Percentiles rank a stretch among this genome's conserved stretches.
Evolutionary conservation across 2,797 vertebrate genomes (phyloP).

Genomic region (Hapalemur alaotrensis): DNA sequence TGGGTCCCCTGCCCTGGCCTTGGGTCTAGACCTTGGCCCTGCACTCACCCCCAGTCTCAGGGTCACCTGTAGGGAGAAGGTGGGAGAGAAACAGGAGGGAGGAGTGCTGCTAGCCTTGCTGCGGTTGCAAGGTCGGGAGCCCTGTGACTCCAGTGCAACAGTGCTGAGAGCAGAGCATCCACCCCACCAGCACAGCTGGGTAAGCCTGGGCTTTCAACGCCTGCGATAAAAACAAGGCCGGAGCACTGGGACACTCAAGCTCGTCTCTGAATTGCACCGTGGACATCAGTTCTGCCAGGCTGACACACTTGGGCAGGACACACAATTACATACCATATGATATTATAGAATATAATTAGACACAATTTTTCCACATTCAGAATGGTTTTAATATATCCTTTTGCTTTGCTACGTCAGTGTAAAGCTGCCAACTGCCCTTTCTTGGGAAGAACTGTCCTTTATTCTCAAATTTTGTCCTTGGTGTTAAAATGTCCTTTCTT

Average conservation of each 20-base stretch:
- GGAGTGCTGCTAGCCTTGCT: not conserved
- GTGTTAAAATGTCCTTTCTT: slow-evolving; percentile 71
- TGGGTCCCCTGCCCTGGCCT: not conserved
- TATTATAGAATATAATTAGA: not conserved
- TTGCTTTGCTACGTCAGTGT: slow-evolving; percentile 2
- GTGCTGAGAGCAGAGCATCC: not conserved
- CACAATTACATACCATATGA: not conserved
- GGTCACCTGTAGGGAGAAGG: not conserved
- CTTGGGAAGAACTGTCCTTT: slow-evolving; percentile 70
- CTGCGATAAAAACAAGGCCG: not conserved
- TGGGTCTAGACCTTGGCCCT: not conserved
- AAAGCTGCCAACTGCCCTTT: slow-evolving; percentile 70
- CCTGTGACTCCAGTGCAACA: not conserved
- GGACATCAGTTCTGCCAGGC: not conserved
- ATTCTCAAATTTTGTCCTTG: slow-evolving; percentile 70
- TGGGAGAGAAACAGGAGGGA: not conserved
- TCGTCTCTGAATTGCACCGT: not conserved
- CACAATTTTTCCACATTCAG: slow-evolving; percentile 27
- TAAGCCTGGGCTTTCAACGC: not conserved
- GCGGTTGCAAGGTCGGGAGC: not conserved
- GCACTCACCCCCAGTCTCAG: not conserved
- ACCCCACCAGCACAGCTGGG: not conserved
- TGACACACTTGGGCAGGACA: slow-evolving; percentile 35
- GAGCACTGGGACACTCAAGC: not conserved
- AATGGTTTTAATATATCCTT: slow-evolving; percentile 42